These are phyloP conservation scores for Beris morrisii DNA, from an alignment of 2,888 invertebrate species.

Conservation along the genomic window DNA sequence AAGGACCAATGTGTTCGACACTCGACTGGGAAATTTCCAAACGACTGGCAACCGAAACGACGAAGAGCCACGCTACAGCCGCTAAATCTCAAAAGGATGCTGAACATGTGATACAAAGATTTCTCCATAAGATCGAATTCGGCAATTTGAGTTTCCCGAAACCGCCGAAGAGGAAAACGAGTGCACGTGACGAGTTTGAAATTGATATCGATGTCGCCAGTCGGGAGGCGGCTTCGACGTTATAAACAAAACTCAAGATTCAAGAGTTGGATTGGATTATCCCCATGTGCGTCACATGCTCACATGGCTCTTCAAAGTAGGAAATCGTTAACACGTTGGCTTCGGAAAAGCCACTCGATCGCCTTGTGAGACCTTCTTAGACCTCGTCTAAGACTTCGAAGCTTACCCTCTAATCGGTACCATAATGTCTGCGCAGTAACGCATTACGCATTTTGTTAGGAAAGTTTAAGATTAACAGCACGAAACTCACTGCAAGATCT, in stretches of 20 bases:
- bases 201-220: conserved; percentile 23
- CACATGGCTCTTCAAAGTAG: conserved; percentile 22
- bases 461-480: no score
- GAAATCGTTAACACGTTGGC: conserved; percentile 23
- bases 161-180: background rate
- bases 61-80: no score
- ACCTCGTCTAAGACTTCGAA: background rate
- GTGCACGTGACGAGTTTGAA: background rate
- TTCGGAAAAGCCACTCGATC: conserved; percentile 1
- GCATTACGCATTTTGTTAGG: no score
- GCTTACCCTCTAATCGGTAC: background rate
- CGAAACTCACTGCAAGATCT: no score
- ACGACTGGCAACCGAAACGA: no score
- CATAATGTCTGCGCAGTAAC: background rate
- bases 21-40: background rate
- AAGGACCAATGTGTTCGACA: conserved; percentile 28
- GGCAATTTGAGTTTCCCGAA: conserved; percentile 8
- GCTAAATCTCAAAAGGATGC: conserved; percentile 21
- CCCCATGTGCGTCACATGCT: conserved; percentile 19
- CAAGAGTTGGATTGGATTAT: conserved; percentile 16
- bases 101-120: conserved; percentile 13
- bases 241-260: conserved; percentile 8
- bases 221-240: conserved; percentile 10
- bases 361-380: conserved; percentile 8
- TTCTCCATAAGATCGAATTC: background rate